Base-by-base conservation (phyloP, 2,888 invertebrate genomes). In the Catonia carolina region DNA sequence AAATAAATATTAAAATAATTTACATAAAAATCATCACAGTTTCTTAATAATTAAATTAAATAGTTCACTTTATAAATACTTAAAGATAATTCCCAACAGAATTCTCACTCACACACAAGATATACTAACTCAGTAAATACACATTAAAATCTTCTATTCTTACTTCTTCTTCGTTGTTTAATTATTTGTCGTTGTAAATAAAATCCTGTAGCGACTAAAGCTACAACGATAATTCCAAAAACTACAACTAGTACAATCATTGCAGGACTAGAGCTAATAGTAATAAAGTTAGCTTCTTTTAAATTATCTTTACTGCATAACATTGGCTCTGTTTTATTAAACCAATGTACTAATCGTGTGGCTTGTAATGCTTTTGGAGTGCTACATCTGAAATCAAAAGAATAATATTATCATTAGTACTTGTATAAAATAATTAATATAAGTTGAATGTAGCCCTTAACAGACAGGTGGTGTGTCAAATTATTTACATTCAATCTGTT, bases 341-440 rank as follows among this genome's bases (percentile, higher is more conserved):
- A 45, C 57, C 57, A 57, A 27, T 57, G 57, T 6, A 57, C 57
- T 2, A 57, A 48, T 0, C 57, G 57, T 14, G 37, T 53, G 2
- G 53, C 57, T 12, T 12, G 27, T 18, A 57, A 31, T 1, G 20
- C n/a, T 17, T 17, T 27, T 12, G 57, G 57, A 1, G 48, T 31
- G 12, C 27, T 39, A 53, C 57, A 57, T 20, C 57, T 57, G 33
- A 14, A 37, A 23, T 45, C 15, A 17, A 5, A n/a, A 12, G 8
- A 12, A 39, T 39, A 15, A 36, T 3, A 36, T 8, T 4, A 17
- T 48, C 10, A 12, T 1, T 27, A 27, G n/a, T n/a, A n/a, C n/a
- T n/a, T n/a, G n/a, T n/a, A n/a, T n/a, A n/a, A n/a, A n/a, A n/a
- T n/a, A n/a, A 8, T 41, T 12, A 12, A 10, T 41, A 41, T 8